phyloP scores from a whole-genome alignment of 2,888 invertebrate genomes.

The Acanthosepion esculentum region DNA sequence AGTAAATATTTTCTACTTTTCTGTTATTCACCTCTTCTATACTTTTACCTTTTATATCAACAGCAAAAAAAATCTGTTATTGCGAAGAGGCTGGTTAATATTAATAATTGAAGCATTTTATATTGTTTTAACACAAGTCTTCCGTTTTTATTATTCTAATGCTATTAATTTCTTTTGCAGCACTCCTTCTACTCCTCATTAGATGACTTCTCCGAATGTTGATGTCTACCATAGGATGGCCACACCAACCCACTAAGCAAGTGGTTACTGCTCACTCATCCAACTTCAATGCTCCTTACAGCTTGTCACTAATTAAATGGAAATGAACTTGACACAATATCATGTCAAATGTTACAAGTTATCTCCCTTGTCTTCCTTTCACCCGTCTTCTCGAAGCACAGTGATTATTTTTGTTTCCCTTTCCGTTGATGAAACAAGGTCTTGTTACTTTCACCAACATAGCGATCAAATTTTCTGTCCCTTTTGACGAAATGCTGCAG shows the following conservation, averaged over 20 bases:
- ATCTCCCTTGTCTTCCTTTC: neutral
- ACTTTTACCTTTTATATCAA: too few relatives aligned
- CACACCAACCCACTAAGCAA: neutral
- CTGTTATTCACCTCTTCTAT: too few relatives aligned
- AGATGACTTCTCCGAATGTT: neutral
- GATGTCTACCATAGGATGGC: neutral
- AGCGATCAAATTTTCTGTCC: neutral
- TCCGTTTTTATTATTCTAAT: neutral
- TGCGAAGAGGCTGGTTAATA: too few relatives aligned
- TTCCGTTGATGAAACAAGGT: too few relatives aligned
- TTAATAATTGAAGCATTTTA: too few relatives aligned
- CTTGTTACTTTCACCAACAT: too few relatives aligned
- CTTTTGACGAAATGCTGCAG: neutral
- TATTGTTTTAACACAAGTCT: neutral
- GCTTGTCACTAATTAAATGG: neutral
- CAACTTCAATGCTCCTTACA: neutral
- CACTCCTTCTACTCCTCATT: neutral
- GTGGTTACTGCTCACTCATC: neutral
- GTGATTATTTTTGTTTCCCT: neutral
- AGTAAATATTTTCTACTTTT: too few relatives aligned
- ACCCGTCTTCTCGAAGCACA: neutral
- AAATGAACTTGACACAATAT: neutral
- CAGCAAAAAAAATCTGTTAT: too few relatives aligned
- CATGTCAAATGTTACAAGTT: neutral
- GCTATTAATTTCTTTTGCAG: neutral